Evolutionary conservation across 2,888 invertebrate species (phyloP).

Genomic region (Calliopum simillimum): DNA sequence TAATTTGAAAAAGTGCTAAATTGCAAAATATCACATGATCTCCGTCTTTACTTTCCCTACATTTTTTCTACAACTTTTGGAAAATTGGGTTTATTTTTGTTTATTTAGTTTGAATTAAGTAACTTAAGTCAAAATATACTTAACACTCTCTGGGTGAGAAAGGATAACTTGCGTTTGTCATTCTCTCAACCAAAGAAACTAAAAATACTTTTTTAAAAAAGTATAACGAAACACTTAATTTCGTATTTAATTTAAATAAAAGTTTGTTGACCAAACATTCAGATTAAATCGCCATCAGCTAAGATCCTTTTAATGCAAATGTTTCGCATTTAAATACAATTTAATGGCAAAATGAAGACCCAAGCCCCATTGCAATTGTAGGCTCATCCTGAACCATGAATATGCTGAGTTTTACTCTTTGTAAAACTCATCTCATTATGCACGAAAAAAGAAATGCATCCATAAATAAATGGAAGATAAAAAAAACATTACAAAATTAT

Average conservation of each 20-base stretch:
- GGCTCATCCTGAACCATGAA: constrained; percentile 1
- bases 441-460: constrained; percentile 4
- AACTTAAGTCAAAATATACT: too few relatives aligned
- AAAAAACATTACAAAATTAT: neutral
- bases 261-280: neutral
- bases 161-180: too few relatives aligned
- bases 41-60: too few relatives aligned
- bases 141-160: too few relatives aligned
- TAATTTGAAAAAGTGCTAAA: too few relatives aligned
- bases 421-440: constrained; percentile 23
- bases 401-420: neutral
- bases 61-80: too few relatives aligned
- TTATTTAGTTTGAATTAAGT: too few relatives aligned
- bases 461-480: neutral
- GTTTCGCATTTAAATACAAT: neutral
- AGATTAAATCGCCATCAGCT: neutral
- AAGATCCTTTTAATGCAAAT: neutral
- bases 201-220: too few relatives aligned
- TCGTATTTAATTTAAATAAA: neutral
- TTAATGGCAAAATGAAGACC: neutral
- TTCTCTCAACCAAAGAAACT: too few relatives aligned
- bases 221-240: too few relatives aligned
- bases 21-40: too few relatives aligned
- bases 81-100: too few relatives aligned
- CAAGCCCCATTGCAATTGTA: neutral